Percentiles rank a stretch among this genome's conserved stretches.
phyloP scores from a whole-genome alignment of 2,888 invertebrate genomes.

The Ptilodon capucinus region DNA sequence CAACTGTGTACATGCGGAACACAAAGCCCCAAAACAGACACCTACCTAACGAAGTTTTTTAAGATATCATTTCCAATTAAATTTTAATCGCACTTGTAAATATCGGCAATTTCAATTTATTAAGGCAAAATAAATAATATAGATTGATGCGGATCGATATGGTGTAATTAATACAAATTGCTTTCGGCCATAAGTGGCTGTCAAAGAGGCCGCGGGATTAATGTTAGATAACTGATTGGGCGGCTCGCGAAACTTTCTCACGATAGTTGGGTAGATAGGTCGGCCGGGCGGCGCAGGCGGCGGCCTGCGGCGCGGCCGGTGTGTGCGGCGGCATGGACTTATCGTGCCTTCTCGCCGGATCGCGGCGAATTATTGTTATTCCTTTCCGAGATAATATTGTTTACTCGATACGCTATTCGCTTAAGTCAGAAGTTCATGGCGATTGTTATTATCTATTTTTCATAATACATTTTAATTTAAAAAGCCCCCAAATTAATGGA shows the following conservation, averaged over 20 bases:
- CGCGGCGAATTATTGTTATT: conserved; percentile 42
- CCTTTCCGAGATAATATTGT: conserved; percentile 37
- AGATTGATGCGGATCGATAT: conserved; percentile 50
- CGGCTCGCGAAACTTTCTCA: conserved; percentile 72
- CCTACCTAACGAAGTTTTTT: neutral
- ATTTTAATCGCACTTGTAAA: conserved; percentile 1
- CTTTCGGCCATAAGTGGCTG: conserved; percentile 55
- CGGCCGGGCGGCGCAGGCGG: conserved; percentile 27
- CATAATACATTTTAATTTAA: too few species aligned
- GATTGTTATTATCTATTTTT: too few species aligned
- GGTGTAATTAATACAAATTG: conserved; percentile 71
- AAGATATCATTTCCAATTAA: neutral
- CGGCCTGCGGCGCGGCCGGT: conserved; percentile 16
- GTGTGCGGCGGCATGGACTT: neutral
- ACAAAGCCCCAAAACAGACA: neutral
- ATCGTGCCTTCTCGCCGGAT: conserved; percentile 31
- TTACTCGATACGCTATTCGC: conserved; percentile 18
- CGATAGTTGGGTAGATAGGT: conserved; percentile 55
- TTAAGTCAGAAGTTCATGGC: neutral
- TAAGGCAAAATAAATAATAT: conserved; percentile 34
- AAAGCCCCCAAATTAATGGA: too few species aligned
- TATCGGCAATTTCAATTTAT: conserved; percentile 9
- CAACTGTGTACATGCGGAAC: too few species aligned
- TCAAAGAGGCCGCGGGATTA: conserved; percentile 70
- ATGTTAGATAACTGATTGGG: conserved; percentile 65